Evolutionary conservation across 2,113 vertebrate species (phyloP), one percentile per base, ranked within the genome.

Genomic region (Calyptomena viridis): DNA sequence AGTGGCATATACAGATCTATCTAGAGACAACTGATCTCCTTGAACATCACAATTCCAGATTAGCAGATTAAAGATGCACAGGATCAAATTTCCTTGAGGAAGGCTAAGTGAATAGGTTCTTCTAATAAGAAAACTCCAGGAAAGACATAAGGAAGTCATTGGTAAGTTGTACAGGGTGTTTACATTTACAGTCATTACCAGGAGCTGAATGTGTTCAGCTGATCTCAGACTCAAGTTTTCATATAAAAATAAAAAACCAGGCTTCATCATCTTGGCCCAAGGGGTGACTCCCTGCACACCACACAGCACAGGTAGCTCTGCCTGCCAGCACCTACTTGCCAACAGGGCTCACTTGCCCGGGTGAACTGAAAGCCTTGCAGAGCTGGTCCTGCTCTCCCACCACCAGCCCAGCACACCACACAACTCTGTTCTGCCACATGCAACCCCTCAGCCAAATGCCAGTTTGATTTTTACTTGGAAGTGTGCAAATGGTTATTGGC

Each of bases 281-380:
- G 3, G 3, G 11, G 40, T 30, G 85, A 33, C 28, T 66, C 17
- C 14, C 16, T 35, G 40, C n/a, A 13, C 39, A 55, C 12, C 40
- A 31, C 35, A 28, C 46, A 55, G 28, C 40, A n/a, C 46, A 33
- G 58, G 44, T 37, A 58, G 35, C 39, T 74, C 24, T 59, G 76
- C 44, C 55, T 2, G 5, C 27, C 46, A 35, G 39, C 0, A 2
- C 46, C n/a, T 1, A 0, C 35, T 39, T 78, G 27, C 33, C 62
- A 44, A 11, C 27, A n/a, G 18, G 46, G 27, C 33, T 53, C 8
- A 1, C 64, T 64, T 35, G 44, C 18, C 35, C 40, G 31, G 39
- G 19, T 68, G 47, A 66, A 46, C 31, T 2, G 13, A 56, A 79
- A 28, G 31, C 31, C 16, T 39, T 62, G 44, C 27, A 59, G 74